Conservation (phyloP, 2,113 vertebrate genomes). For the Urocolius indicus region DNA sequence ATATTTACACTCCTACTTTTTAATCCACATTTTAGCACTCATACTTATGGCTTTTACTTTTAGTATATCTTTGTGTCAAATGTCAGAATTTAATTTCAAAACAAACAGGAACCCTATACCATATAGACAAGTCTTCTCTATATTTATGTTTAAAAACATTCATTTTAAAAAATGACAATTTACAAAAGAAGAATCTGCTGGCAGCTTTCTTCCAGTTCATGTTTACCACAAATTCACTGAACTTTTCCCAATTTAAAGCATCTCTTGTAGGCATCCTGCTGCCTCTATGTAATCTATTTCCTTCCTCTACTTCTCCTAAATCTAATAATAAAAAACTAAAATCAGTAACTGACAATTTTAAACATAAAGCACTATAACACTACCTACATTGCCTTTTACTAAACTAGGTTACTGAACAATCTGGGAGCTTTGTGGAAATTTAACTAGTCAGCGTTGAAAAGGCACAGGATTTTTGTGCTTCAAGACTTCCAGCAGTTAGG, state of each 20-base stretch:
- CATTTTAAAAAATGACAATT: constrained; percentile 67
- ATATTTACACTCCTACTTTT: constrained; percentile 80
- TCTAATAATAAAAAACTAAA: constrained; percentile 39
- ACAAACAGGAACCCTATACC: constrained; percentile 70
- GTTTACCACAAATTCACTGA: constrained; percentile 64
- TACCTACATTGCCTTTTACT: constrained; percentile 58
- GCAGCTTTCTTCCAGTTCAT: constrained; percentile 67
- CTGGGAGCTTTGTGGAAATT: constrained; percentile 65
- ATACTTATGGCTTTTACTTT: constrained; percentile 81
- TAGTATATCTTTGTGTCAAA: constrained; percentile 75
- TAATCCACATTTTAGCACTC: constrained; percentile 78
- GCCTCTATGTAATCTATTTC: constrained; percentile 29
- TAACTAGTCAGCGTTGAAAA: constrained; percentile 69
- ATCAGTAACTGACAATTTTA: constrained; percentile 48
- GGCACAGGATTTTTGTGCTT: constrained; percentile 76
- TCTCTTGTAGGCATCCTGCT: constrained; percentile 43
- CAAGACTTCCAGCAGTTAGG: constrained; percentile 11
- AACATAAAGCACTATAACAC: constrained; percentile 71
- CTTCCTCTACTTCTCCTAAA: background rate
- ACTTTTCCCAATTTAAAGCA: constrained; percentile 49
- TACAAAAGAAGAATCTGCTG: constrained; percentile 59
- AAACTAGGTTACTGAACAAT: constrained; percentile 60
- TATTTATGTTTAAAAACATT: constrained; percentile 66
- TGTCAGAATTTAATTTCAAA: constrained; percentile 60
- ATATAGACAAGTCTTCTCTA: constrained; percentile 68